Evolutionary conservation across 2,113 vertebrate genomes (phyloP).

Genomic region (Oncorhynchus clarkii): DNA sequence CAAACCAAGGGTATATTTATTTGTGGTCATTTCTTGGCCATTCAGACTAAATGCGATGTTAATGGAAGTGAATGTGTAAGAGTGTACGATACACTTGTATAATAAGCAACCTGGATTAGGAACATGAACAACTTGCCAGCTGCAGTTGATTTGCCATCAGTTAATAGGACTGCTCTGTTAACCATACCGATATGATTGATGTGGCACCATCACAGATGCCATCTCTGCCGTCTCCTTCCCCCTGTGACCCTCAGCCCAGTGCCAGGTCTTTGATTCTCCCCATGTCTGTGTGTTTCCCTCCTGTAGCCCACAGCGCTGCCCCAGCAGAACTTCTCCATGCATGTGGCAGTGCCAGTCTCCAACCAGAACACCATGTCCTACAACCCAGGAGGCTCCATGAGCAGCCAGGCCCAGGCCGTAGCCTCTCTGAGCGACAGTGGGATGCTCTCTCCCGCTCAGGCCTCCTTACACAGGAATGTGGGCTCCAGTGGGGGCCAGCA

Average conservation of each 20-base stretch:
- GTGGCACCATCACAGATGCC: slow-evolving; percentile 18
- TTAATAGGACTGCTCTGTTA: slow-evolving; percentile 26
- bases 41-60: background rate
- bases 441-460: slow-evolving; percentile 91
- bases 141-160: background rate
- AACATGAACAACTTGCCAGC: background rate
- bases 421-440: slow-evolving; percentile 85
- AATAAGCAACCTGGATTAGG: background rate
- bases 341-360: slow-evolving; percentile 95
- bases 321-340: slow-evolving; percentile 97
- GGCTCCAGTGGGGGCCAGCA: slow-evolving; percentile 85
- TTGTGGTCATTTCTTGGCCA: background rate
- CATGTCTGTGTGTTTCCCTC: slow-evolving; percentile 36
- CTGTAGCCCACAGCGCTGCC: slow-evolving; percentile 86
- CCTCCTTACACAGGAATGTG: slow-evolving; percentile 87
- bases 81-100: background rate
- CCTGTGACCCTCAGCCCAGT: slow-evolving; percentile 33
- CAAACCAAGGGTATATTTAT: background rate
- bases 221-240: background rate
- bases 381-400: slow-evolving; percentile 86
- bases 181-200: slow-evolving; percentile 34
- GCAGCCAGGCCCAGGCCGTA: slow-evolving; percentile 81
- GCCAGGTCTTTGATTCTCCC: slow-evolving; percentile 37
- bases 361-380: slow-evolving; percentile 89
- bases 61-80: background rate